Base-by-base conservation (phyloP, 1,140 invertebrate species). In the Paramacrobiotus metropolitanus region DNA sequence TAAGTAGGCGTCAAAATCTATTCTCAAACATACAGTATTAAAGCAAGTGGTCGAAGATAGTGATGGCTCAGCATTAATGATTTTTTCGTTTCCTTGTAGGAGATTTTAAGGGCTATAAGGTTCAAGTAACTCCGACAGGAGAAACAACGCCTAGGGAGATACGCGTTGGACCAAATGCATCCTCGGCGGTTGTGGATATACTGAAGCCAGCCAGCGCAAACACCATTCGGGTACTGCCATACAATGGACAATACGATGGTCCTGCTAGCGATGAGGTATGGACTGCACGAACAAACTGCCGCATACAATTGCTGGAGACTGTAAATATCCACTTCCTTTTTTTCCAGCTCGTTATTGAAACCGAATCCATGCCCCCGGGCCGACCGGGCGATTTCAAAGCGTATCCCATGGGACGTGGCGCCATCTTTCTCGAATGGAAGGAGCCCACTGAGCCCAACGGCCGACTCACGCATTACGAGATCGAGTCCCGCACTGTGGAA, bases 31-130 rank as follows among this genome's bases (percentile, higher is more conserved):
- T n/a, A n/a, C n/a, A n/a, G n/a, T n/a, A n/a, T n/a, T n/a, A n/a
- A n/a, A n/a, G n/a, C n/a, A n/a, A n/a, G n/a, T n/a, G n/a, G n/a
- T n/a, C n/a, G n/a, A n/a, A n/a, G n/a, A n/a, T n/a, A n/a, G n/a
- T n/a, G n/a, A n/a, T n/a, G n/a, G n/a, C n/a, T n/a, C n/a, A n/a
- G n/a, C n/a, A n/a, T n/a, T n/a, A n/a, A n/a, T n/a, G n/a, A n/a
- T n/a, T n/a, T n/a, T n/a, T n/a, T n/a, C n/a, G n/a, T n/a, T n/a
- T n/a, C n/a, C 31, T 29, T 60, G 75, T 80, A 28, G 91, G 91
- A n/a, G 84, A 93, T 71, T 89, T 95, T 71, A 84, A 83, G 67
- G 91, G 91, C 15, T 96, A 95, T 71, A 92, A 92, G 73, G 76
- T 78, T 66, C 59, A 30, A 2, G 84, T 87, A n/a, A 62, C 69